phyloP scores from a whole-genome alignment of 2,888 invertebrate species.

The Vannuccia rotundouncinata region DNA sequence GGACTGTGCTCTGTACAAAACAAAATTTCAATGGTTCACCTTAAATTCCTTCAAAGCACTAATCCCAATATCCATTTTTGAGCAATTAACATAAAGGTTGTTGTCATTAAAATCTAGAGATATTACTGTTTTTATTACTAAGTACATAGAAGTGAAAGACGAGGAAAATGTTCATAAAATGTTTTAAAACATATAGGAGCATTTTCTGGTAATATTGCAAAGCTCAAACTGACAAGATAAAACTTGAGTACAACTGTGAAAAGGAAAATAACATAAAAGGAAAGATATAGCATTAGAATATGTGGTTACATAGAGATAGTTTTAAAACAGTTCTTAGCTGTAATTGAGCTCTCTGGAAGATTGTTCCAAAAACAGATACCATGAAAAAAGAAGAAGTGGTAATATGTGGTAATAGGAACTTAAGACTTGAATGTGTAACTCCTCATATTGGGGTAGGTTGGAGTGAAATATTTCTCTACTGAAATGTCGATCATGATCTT shows the following conservation, averaged over 20 bases:
- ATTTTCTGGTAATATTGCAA: background rate
- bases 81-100: no score
- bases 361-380: constrained; percentile 3
- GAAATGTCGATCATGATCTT: constrained; percentile 16
- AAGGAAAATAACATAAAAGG: background rate
- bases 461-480: constrained; percentile 3
- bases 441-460: background rate
- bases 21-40: no score
- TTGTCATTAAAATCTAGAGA: no score
- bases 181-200: constrained; percentile 44
- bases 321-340: constrained; percentile 21
- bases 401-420: background rate
- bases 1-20: no score
- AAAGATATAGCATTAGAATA: constrained; percentile 11
- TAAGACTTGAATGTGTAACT: background rate
- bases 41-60: no score
- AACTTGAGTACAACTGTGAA: constrained; percentile 17
- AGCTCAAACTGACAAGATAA: background rate
- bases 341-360: constrained; percentile 7
- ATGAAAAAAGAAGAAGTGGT: background rate
- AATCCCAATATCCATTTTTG: no score
- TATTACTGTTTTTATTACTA: no score
- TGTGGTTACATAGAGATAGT: constrained; percentile 9
- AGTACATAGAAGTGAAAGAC: no score
- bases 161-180: constrained; percentile 34